Conservation (phyloP, 2,113 vertebrate genomes). For the Boulengeromyrus knoepffleri region DNA sequence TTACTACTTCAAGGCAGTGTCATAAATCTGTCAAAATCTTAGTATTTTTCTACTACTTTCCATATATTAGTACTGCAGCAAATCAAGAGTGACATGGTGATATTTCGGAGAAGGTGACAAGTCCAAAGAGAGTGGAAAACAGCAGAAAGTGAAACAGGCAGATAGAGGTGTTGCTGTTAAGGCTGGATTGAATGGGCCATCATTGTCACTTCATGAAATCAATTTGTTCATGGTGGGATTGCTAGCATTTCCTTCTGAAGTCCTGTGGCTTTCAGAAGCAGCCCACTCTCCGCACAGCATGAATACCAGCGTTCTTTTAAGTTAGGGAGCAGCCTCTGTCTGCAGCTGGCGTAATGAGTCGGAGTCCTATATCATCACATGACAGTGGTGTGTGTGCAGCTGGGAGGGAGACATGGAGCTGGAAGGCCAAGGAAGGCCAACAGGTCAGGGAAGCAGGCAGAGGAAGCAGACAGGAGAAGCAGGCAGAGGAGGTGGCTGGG, state of each 20-base stretch:
- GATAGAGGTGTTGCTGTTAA: background rate
- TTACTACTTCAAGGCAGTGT: background rate
- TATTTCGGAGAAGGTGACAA: background rate
- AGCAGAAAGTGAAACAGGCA: background rate
- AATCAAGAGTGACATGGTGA: background rate
- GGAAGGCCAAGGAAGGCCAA: background rate
- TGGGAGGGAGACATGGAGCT: background rate
- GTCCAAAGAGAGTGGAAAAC: background rate
- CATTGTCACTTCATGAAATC: slow-evolving; percentile 7
- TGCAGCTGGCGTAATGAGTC: background rate
- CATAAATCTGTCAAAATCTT: background rate
- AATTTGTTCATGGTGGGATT: background rate
- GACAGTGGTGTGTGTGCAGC: background rate
- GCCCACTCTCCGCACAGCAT: background rate
- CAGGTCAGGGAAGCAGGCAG: background rate
- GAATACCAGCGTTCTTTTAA: background rate
- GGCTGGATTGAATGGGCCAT: background rate
- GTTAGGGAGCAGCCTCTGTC: background rate
- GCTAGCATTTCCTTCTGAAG: background rate
- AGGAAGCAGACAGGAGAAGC: background rate
- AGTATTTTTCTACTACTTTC: background rate
- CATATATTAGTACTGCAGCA: background rate
- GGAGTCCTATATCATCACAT: background rate
- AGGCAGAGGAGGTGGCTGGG: background rate
- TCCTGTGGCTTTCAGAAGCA: background rate